These are phyloP conservation scores for Entelurus aequoreus DNA, from an alignment of 2,113 vertebrate genomes.

Conservation along the genomic window DNA sequence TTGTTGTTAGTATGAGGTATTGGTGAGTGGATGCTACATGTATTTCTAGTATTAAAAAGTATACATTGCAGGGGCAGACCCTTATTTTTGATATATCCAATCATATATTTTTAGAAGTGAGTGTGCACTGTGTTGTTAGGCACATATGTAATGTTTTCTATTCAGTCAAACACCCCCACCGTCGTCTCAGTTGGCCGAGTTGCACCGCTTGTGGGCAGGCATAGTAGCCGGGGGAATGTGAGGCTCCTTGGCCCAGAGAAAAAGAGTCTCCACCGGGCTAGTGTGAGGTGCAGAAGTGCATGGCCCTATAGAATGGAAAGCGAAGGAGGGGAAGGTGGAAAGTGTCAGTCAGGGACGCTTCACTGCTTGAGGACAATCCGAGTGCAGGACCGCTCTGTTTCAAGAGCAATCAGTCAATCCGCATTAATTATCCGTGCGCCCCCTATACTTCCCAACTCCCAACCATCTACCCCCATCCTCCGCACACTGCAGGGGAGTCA, in stretches of 20 bases:
- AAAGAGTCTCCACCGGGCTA: constrained; percentile 8
- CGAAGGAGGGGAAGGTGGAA: constrained; percentile 64
- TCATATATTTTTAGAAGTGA: no score
- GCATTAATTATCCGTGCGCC: constrained; percentile 77
- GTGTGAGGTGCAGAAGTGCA: constrained; percentile 12
- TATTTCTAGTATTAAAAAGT: no score
- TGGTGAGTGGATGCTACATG: no score
- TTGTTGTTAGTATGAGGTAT: no score
- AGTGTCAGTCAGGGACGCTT: constrained; percentile 74
- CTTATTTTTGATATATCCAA: no score
- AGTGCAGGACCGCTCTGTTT: constrained; percentile 78
- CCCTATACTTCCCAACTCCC: background rate
- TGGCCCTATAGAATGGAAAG: constrained; percentile 26
- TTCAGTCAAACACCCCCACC: no score
- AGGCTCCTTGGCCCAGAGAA: constrained; percentile 16
- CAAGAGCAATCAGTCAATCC: constrained; percentile 84
- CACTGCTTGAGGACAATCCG: constrained; percentile 74
- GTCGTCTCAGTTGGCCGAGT: no score
- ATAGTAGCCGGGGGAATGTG: constrained; percentile 8
- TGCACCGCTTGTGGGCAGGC: no score
- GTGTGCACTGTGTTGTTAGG: no score
- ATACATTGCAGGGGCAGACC: no score
- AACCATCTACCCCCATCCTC: constrained; percentile 10
- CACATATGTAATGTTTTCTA: no score
- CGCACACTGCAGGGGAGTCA: constrained; percentile 45